phyloP scores from a whole-genome alignment of 2,888 invertebrate species.

The Microplitis manilae region DNA sequence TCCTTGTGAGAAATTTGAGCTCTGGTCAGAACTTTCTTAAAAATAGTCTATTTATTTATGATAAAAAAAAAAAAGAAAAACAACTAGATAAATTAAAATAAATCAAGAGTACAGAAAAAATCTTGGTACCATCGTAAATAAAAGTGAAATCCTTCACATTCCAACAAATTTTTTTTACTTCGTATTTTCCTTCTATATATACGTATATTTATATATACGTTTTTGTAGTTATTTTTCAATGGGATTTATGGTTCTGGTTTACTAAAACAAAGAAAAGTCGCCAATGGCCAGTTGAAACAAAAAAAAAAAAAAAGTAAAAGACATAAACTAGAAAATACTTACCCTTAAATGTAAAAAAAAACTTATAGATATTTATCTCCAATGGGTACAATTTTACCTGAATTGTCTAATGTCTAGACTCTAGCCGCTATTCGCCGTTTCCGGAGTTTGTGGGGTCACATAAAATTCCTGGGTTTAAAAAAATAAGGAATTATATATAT shows the following conservation, averaged over 20 bases:
- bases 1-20: no score
- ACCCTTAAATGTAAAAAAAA: neutral
- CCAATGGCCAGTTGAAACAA: neutral
- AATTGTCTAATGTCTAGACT: neutral
- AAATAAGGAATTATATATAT: slow-evolving; percentile 7
- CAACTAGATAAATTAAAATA: no score
- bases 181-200: no score
- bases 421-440: slow-evolving; percentile 44
- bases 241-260: neutral
- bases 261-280: neutral
- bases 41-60: no score
- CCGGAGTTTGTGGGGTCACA: slow-evolving; percentile 45
- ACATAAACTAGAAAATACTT: neutral
- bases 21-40: no score
- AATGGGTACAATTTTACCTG: neutral
- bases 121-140: neutral
- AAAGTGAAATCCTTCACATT: neutral
- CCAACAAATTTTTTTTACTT: neutral
- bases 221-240: neutral
- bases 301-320: neutral
- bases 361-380: neutral
- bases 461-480: slow-evolving; percentile 7
- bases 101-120: no score
- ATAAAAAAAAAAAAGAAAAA: no score
- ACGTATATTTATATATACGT: no score